Conservation (phyloP, 2,888 invertebrate species). For the Ferdinandea cuprea region DNA sequence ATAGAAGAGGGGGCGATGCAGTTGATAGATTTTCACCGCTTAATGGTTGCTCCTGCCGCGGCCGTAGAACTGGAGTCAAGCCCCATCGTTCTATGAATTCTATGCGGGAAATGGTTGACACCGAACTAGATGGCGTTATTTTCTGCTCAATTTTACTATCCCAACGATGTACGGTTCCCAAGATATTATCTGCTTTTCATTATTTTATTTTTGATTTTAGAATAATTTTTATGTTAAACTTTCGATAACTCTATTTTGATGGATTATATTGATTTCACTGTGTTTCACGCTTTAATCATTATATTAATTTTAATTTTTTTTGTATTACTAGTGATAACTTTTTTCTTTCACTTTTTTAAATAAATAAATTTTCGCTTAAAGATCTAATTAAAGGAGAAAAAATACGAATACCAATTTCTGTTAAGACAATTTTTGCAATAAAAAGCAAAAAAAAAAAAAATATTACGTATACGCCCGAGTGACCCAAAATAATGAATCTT, state of each 20-base stretch:
- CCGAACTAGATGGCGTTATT: slow-evolving; percentile 81
- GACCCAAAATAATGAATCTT: slow-evolving; percentile 35
- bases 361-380: slow-evolving; percentile 29
- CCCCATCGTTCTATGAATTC: slow-evolving; percentile 99
- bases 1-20: slow-evolving; percentile 83
- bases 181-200: slow-evolving; percentile 70
- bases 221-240: slow-evolving; percentile 20
- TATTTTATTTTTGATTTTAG: slow-evolving; percentile 40
- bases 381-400: slow-evolving; percentile 15
- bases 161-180: slow-evolving; percentile 55
- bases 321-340: not conserved
- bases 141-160: slow-evolving; percentile 73
- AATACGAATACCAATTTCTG: not conserved
- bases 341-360: slow-evolving; percentile 19
- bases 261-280: slow-evolving; percentile 28
- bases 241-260: not conserved
- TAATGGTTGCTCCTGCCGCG: slow-evolving; percentile 96
- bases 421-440: slow-evolving; percentile 8
- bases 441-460: no score
- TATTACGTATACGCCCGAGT: slow-evolving; percentile 67
- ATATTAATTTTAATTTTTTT: slow-evolving; percentile 24
- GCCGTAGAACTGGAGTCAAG: slow-evolving; percentile 98
- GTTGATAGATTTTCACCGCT: slow-evolving; percentile 84
- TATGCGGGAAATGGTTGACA: slow-evolving; percentile 94
- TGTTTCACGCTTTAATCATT: slow-evolving; percentile 42